Conservation (phyloP, 1,140 invertebrate genomes). For the Arctopsyche grandis region DNA sequence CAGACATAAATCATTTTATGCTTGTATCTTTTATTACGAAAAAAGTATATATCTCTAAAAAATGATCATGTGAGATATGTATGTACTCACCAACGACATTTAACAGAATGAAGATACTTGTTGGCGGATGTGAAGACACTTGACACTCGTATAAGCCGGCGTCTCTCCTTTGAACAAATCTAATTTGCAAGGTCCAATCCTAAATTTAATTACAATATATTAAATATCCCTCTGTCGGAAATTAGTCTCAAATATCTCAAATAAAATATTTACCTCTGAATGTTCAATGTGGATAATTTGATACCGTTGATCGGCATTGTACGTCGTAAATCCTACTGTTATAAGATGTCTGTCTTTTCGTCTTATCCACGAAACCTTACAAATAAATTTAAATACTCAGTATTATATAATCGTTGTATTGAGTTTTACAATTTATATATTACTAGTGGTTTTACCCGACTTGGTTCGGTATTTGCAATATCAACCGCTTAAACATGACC, state of each 20-base stretch:
- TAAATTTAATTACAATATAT: conserved; percentile 56
- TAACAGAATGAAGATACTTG: conserved; percentile 83
- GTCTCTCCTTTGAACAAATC: conserved; percentile 82
- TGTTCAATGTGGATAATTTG: conserved; percentile 55
- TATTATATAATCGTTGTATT: too few species aligned
- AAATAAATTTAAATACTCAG: conserved; percentile 32
- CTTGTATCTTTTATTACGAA: neutral
- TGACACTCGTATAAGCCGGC: conserved; percentile 88
- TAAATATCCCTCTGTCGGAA: too few species aligned
- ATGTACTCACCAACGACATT: conserved; percentile 82
- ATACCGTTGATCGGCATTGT: conserved; percentile 65
- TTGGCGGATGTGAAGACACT: conserved; percentile 86
- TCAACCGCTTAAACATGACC: too few species aligned
- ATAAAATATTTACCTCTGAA: conserved; percentile 53
- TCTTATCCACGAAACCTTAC: conserved; percentile 60
- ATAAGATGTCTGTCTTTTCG: conserved; percentile 64
- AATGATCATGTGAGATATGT: neutral
- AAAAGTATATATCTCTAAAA: neutral
- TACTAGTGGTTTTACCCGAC: too few species aligned
- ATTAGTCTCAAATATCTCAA: neutral
- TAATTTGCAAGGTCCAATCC: conserved; percentile 89
- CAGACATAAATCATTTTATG: conserved; percentile 23
- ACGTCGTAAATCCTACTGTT: conserved; percentile 64
- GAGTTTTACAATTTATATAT: too few species aligned
- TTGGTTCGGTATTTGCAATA: too few species aligned